Evolutionary conservation across 1,140 invertebrate species (phyloP).

Genomic region (Tetragnatha versicolor): DNA sequence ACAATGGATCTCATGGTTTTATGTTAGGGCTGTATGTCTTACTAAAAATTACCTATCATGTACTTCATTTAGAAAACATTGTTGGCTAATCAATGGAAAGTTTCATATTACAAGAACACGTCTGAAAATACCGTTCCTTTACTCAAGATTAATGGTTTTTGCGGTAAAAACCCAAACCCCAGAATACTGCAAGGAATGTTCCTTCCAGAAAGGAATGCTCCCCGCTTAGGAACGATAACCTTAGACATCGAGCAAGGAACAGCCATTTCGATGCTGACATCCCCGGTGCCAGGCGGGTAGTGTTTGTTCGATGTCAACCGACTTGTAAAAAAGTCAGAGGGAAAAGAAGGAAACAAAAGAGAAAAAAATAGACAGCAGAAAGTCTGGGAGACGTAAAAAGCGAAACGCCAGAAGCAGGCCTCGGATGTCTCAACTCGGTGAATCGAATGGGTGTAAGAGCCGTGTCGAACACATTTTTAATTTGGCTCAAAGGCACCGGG

Average conservation of each 20-base stretch:
- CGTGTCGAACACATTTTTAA: conserved; percentile 48
- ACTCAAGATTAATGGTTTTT: too few relatives aligned
- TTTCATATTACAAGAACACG: too few relatives aligned
- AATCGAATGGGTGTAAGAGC: conserved; percentile 20
- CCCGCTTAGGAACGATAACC: conserved; percentile 28
- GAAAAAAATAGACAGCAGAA: not conserved
- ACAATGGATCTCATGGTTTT: too few relatives aligned
- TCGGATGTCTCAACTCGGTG: not conserved
- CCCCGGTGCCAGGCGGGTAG: conserved; percentile 28
- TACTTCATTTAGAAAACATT: too few relatives aligned
- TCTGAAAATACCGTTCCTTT: too few relatives aligned
- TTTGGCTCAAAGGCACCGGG: conserved; percentile 25
- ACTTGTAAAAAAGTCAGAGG: conserved; percentile 8
- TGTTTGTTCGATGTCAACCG: conserved; percentile 35
- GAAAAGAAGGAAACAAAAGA: conserved; percentile 7
- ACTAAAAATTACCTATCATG: too few relatives aligned
- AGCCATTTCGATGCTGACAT: conserved; percentile 35
- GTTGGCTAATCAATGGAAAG: too few relatives aligned
- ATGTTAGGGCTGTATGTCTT: too few relatives aligned
- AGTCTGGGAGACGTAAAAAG: not conserved
- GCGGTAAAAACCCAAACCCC: not conserved
- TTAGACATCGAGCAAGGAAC: conserved; percentile 15
- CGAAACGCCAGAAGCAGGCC: not conserved
- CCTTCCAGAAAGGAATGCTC: conserved; percentile 3
- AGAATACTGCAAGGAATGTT: not conserved